Percentiles rank a stretch among this genome's conserved stretches.
Conservation (phyloP, 2,888 invertebrate species). For the Epiperipatus broadwayi region DNA sequence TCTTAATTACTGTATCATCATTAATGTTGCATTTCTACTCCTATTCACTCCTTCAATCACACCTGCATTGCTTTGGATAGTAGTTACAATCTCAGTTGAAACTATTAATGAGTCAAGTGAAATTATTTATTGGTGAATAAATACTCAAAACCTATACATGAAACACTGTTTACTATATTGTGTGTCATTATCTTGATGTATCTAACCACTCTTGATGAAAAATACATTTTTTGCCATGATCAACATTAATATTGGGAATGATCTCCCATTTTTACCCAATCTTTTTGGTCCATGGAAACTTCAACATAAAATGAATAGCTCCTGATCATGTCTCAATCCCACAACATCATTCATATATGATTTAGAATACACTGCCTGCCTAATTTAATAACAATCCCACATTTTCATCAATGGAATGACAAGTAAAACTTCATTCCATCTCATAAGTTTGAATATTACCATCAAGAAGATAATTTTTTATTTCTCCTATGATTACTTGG, state of each 20-base stretch:
- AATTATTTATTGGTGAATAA: slow-evolving; percentile 57
- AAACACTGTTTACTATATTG: slow-evolving; percentile 82
- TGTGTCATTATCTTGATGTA: slow-evolving; percentile 45
- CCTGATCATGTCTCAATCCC: slow-evolving; percentile 69
- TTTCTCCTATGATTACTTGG: slow-evolving; percentile 71
- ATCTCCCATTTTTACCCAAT: slow-evolving; percentile 84
- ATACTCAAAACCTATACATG: slow-evolving; percentile 81
- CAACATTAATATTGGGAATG: slow-evolving; percentile 78
- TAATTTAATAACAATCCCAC: slow-evolving; percentile 69
- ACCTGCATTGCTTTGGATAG: slow-evolving; percentile 65
- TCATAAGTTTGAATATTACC: slow-evolving; percentile 70
- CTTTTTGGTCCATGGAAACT: slow-evolving; percentile 79
- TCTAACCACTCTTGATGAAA: slow-evolving; percentile 66
- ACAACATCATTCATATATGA: slow-evolving; percentile 71
- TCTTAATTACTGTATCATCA: no score
- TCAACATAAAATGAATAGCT: slow-evolving; percentile 59
- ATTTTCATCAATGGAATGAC: slow-evolving; percentile 65
- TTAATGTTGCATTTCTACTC: slow-evolving; percentile 72
- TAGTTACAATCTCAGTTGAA: slow-evolving; percentile 77
- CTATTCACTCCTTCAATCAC: slow-evolving; percentile 91
- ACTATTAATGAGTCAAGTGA: slow-evolving; percentile 52
- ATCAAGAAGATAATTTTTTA: slow-evolving; percentile 65
- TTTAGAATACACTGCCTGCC: slow-evolving; percentile 68
- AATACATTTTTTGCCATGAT: slow-evolving; percentile 89
- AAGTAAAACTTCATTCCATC: slow-evolving; percentile 76